Conservation (phyloP, 2,888 invertebrate genomes). For the Cetonia aurata region DNA sequence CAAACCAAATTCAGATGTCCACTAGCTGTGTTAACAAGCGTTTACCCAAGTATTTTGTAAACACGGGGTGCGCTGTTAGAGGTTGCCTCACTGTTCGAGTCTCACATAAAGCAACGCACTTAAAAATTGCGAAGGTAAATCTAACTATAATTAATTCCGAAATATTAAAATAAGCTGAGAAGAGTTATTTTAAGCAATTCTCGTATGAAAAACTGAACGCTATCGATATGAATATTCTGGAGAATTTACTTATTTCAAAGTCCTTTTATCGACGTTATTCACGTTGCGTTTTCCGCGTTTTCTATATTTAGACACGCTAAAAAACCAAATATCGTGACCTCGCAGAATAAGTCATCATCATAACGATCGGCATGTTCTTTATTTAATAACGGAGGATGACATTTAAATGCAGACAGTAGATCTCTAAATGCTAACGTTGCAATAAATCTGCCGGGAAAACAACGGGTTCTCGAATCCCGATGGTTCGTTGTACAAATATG, state of each 20-base stretch:
- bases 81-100: too few relatives aligned
- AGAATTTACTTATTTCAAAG: not conserved
- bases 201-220: too few relatives aligned
- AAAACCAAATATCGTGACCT: constrained; percentile 13
- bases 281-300: not conserved
- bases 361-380: constrained; percentile 26
- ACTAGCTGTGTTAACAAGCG: too few relatives aligned
- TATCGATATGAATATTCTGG: not conserved
- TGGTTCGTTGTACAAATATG: constrained; percentile 5
- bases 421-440: constrained; percentile 24
- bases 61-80: too few relatives aligned
- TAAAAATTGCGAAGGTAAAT: too few relatives aligned
- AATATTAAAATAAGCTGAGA: too few relatives aligned
- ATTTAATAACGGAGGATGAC: constrained; percentile 27
- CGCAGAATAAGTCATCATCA: not conserved
- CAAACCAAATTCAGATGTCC: too few relatives aligned
- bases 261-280: not conserved
- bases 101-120: too few relatives aligned
- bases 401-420: constrained; percentile 32
- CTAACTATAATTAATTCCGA: too few relatives aligned
- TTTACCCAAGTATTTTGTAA: too few relatives aligned
- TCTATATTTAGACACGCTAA: not conserved
- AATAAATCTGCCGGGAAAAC: constrained; percentile 21
- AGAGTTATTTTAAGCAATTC: too few relatives aligned
- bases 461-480: not conserved